Percentiles rank a stretch among this genome's conserved stretches.
These are phyloP conservation scores for Caenorhabditis zanzibari DNA, from an alignment of 2,888 invertebrate genomes.

Conservation along the genomic window DNA sequence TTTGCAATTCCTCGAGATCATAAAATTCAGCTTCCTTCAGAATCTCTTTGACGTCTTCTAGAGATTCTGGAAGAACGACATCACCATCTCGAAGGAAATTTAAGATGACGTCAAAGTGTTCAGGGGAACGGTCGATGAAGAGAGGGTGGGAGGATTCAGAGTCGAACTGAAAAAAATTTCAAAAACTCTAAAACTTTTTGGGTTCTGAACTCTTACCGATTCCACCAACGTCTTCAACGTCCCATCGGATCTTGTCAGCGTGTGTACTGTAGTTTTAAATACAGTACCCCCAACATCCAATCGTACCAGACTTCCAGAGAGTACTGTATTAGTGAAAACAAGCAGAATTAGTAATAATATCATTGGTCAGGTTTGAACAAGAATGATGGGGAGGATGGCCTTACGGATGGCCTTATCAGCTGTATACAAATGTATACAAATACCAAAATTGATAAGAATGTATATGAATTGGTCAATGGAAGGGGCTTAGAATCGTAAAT, in stretches of 20 bases:
- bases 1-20: background rate
- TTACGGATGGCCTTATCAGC: too few relatives aligned
- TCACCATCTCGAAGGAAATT: constrained; percentile 96
- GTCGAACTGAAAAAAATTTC: constrained; percentile 62
- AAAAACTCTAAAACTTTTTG: background rate
- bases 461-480: too few relatives aligned
- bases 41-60: constrained; percentile 93
- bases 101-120: constrained; percentile 96
- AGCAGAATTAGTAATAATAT: background rate
- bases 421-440: too few relatives aligned
- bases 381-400: too few relatives aligned
- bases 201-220: background rate
- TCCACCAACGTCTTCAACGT: background rate
- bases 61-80: constrained; percentile 91
- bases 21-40: constrained; percentile 96
- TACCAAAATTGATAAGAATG: too few relatives aligned
- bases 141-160: constrained; percentile 89
- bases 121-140: constrained; percentile 96
- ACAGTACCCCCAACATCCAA: constrained; percentile 3
- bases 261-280: background rate
- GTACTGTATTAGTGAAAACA: too few relatives aligned
- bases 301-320: background rate
- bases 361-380: too few relatives aligned
- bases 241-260: background rate
- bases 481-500: too few relatives aligned